Conservation (phyloP, 2,113 vertebrate species). For the Ailuropoda melanoleuca region DNA sequence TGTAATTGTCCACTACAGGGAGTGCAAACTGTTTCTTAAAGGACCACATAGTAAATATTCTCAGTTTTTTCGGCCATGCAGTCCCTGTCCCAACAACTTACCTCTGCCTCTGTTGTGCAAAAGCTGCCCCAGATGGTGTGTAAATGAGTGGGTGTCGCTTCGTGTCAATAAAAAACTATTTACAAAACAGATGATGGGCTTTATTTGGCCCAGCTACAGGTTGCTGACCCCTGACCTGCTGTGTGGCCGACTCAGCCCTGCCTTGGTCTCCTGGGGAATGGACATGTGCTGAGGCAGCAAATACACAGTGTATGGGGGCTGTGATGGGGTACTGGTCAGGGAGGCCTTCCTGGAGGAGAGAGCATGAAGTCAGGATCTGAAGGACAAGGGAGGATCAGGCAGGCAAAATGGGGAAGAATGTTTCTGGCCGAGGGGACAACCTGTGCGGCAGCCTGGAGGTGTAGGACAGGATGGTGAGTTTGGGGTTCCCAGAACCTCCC, state of each 20-base stretch:
- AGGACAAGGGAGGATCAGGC: not conserved
- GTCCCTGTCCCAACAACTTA: not conserved
- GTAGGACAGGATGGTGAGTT: not conserved
- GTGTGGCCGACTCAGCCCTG: not conserved
- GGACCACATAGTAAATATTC: not conserved
- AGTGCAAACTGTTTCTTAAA: not conserved
- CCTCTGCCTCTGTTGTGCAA: not conserved
- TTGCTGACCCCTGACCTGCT: not conserved
- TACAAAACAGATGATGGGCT: not conserved
- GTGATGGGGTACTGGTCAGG: not conserved
- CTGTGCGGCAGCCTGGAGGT: not conserved
- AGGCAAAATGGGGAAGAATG: not conserved
- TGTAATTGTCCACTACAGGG: not conserved
- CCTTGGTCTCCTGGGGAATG: not conserved
- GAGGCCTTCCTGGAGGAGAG: not conserved
- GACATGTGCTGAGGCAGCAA: not conserved
- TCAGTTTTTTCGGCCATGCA: not conserved
- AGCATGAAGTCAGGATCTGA: not conserved
- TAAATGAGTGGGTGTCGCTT: not conserved
- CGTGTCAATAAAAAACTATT: slow-evolving; percentile 3
- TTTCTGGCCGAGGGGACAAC: not conserved
- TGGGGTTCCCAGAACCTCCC: not conserved
- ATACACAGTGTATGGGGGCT: not conserved
- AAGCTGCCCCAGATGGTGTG: rapidly evolving
- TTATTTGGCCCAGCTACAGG: not conserved